Evolutionary conservation across 2,113 vertebrate species (phyloP).

Genomic region (Ochotona curzoniae): DNA sequence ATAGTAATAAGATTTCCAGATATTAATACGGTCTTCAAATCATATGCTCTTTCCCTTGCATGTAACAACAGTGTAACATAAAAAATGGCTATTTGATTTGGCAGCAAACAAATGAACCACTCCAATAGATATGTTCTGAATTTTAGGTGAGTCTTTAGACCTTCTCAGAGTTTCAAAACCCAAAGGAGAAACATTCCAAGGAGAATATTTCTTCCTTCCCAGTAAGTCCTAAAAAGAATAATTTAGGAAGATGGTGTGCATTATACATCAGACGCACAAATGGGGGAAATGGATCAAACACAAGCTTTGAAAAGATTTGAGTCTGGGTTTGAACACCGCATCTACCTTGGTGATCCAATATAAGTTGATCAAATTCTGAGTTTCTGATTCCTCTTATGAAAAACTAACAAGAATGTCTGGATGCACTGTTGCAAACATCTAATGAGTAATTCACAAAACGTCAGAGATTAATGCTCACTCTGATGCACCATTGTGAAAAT

Average conservation of each 20-base stretch:
- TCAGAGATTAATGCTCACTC: too few species aligned
- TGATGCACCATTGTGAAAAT: neutral
- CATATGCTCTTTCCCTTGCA: neutral
- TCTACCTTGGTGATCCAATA: neutral
- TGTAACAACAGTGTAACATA: neutral
- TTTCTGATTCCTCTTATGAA: neutral
- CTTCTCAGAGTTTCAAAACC: neutral
- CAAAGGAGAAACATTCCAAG: neutral
- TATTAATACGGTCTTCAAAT: neutral
- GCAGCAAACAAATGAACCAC: neutral
- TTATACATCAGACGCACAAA: neutral
- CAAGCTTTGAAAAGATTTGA: neutral
- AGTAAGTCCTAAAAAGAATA: neutral
- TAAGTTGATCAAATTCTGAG: neutral
- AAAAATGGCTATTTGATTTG: neutral
- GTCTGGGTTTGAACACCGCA: neutral
- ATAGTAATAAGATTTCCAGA: neutral
- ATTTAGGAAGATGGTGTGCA: neutral
- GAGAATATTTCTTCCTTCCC: neutral
- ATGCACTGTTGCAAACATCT: neutral
- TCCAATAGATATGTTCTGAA: neutral
- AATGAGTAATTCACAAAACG: neutral
- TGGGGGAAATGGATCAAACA: neutral
- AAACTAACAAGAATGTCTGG: neutral
- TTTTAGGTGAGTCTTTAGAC: neutral